These are phyloP conservation scores for Lepidocyrtinus sp. DNA, from an alignment of 2,888 invertebrate species.

Conservation along the genomic window DNA sequence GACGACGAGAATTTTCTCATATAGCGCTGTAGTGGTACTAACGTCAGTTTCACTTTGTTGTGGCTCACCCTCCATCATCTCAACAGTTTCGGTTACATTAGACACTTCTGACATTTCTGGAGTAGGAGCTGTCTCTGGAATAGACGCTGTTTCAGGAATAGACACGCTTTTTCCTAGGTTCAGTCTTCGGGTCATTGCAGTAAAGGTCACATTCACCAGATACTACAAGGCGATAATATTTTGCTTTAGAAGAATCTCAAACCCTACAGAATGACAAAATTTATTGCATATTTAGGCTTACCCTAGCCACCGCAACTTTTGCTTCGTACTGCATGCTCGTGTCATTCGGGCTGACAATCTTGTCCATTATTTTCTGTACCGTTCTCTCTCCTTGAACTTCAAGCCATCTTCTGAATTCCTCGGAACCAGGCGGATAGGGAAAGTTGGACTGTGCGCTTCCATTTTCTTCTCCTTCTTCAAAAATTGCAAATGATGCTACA, in stretches of 20 bases:
- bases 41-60: neutral
- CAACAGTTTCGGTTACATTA: too few species aligned
- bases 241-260: neutral
- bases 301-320: conserved; percentile 47
- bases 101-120: too few species aligned
- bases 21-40: neutral
- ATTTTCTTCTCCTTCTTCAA: neutral
- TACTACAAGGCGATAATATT: too few species aligned
- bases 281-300: neutral
- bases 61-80: too few species aligned
- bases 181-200: conserved; percentile 31
- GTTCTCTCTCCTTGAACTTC: conserved; percentile 20
- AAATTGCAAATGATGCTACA: neutral
- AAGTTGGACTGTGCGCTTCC: neutral
- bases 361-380: conserved; percentile 37
- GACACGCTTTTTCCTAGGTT: conserved; percentile 3
- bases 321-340: conserved; percentile 29
- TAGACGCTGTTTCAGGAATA: neutral
- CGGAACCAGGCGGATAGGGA: conserved; percentile 8
- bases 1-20: neutral
- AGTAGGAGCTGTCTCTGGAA: conserved; percentile 29
- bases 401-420: conserved; percentile 37
- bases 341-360: conserved; percentile 35
- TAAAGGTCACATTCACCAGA: conserved; percentile 43
- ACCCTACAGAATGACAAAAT: neutral